phyloP scores from a whole-genome alignment of 2,113 vertebrate genomes.

The Notiomystis cincta region DNA sequence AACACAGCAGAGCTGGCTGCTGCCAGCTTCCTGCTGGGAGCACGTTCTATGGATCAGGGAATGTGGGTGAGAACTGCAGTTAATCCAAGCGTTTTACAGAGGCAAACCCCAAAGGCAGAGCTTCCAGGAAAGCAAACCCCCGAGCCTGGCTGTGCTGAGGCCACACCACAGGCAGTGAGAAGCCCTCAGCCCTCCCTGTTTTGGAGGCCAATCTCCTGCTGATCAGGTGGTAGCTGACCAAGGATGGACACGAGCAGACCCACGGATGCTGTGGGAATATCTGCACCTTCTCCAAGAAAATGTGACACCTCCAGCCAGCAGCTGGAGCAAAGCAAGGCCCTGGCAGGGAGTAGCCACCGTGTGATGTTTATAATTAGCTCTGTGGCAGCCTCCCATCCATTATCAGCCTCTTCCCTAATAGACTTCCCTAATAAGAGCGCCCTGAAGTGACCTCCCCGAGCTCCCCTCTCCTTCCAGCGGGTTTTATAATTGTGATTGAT shows the following conservation, averaged over 20 bases:
- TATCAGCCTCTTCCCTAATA: conserved; percentile 4
- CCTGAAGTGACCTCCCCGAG: background rate
- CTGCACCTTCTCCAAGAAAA: background rate
- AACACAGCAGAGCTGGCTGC: background rate
- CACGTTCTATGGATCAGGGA: rapidly evolving
- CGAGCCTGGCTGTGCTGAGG: background rate
- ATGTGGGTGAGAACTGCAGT: background rate
- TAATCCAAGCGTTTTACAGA: background rate
- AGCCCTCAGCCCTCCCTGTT: background rate
- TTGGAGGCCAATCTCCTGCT: background rate
- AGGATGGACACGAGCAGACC: background rate
- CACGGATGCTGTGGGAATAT: background rate
- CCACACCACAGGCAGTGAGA: background rate
- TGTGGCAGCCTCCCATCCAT: conserved; percentile 9
- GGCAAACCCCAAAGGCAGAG: background rate
- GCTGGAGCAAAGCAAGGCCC: background rate
- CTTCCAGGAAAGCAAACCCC: background rate
- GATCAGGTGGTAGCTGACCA: background rate
- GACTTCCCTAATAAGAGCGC: conserved; percentile 5
- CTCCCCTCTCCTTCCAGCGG: background rate
- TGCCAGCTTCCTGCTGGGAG: background rate
- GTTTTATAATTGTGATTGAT: conserved; percentile 2
- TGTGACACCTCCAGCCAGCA: background rate
- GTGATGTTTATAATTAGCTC: background rate
- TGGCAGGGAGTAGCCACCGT: background rate